A percentile compares a stretch with the other conserved stretches of the same genome.
Conservation (phyloP, 2,797 vertebrate genomes). For the Arctocebus calabarensis region DNA sequence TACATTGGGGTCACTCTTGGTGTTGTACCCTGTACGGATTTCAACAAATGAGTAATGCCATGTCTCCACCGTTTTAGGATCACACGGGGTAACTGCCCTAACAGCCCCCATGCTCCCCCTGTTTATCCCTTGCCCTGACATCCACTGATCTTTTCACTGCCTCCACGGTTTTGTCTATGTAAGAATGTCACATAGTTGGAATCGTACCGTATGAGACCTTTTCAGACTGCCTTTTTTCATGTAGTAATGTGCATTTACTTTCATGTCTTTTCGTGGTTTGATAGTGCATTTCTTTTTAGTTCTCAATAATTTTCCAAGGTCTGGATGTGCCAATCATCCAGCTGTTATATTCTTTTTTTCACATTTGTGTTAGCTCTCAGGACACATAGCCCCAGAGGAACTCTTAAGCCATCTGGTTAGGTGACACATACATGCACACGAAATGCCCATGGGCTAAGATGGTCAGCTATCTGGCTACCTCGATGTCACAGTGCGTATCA, state of each 20-base stretch:
- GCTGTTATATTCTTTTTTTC: neutral
- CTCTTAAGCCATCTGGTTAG: neutral
- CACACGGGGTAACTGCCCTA: neutral
- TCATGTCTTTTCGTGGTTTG: neutral
- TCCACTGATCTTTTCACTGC: neutral
- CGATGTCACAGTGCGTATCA: fast-evolving
- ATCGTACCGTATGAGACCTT: fast-evolving
- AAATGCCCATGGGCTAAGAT: neutral
- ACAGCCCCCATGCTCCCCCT: neutral
- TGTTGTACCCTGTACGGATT: neutral
- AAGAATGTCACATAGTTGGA: neutral
- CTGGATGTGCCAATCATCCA: neutral
- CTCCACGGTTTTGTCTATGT: neutral
- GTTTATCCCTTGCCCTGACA: neutral
- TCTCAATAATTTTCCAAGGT: neutral
- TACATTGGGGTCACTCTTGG: neutral
- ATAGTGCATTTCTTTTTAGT: neutral
- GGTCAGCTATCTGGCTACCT: neutral
- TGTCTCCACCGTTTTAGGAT: too few relatives aligned
- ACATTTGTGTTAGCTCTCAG: neutral
- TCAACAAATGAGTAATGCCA: neutral
- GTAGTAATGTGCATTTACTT: neutral
- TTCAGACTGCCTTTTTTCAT: neutral
- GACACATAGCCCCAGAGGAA: neutral
- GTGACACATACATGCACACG: neutral